Percentiles rank a stretch among this genome's conserved stretches.
Evolutionary conservation across 23 tunicate species (phyloP).

Genomic region (Ciona savignyi): DNA sequence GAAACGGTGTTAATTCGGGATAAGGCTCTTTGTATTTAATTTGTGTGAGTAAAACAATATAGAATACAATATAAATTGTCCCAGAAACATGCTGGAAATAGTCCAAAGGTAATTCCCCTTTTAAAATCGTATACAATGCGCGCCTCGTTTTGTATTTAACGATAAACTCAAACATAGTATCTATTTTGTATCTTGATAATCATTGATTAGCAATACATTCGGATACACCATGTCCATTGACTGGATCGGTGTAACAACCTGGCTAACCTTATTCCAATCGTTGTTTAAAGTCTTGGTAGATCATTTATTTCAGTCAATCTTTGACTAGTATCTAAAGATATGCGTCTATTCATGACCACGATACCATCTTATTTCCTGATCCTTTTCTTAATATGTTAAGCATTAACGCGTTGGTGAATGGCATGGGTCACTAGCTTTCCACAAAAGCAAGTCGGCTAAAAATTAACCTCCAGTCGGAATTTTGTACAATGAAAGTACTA

Average conservation of each 20-base stretch:
- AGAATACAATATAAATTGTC: background rate
- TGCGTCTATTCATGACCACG: background rate
- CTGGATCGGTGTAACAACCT: background rate
- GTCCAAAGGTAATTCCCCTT: background rate
- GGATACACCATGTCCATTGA: background rate
- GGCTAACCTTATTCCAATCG: background rate
- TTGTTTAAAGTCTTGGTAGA: background rate
- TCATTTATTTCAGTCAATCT: background rate
- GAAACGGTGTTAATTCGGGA: too few relatives aligned
- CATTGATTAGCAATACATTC: background rate
- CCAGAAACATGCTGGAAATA: background rate
- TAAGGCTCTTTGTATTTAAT: background rate
- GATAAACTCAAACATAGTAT: background rate
- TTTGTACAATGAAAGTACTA: background rate
- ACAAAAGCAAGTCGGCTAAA: constrained; percentile 1
- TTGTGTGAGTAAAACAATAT: background rate
- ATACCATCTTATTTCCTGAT: background rate
- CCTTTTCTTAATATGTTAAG: background rate
- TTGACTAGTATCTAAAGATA: background rate
- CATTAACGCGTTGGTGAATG: background rate
- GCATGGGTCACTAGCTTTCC: background rate
- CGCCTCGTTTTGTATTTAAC: background rate
- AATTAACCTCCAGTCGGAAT: background rate
- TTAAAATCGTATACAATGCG: background rate
- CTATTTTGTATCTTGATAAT: background rate